A percentile compares a stretch with the other conserved stretches of the same genome.
phyloP scores from a whole-genome alignment of 2,888 invertebrate species.

The Nebria salina region DNA sequence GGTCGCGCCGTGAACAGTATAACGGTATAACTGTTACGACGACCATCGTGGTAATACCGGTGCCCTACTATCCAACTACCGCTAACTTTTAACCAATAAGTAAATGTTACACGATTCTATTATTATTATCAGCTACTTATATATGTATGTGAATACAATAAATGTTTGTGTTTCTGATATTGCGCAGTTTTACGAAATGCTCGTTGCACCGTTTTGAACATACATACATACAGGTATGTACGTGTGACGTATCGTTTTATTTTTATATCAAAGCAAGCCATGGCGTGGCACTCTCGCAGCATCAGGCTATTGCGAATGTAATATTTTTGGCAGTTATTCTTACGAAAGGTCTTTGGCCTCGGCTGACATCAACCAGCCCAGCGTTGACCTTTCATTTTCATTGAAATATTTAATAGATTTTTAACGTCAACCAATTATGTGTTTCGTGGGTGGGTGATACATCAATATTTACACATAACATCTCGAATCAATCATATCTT shows the following conservation, averaged over 20 bases:
- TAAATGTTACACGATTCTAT: neutral
- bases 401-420: constrained; percentile 33
- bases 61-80: neutral
- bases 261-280: constrained; percentile 10
- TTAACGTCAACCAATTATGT: neutral
- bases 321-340: constrained; percentile 47
- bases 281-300: too few relatives aligned
- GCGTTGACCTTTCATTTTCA: constrained; percentile 40
- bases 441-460: neutral
- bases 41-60: neutral
- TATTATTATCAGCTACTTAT: neutral
- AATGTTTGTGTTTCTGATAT: neutral
- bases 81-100: neutral
- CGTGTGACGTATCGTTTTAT: constrained; percentile 36
- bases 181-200: neutral
- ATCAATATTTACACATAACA: neutral
- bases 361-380: constrained; percentile 35
- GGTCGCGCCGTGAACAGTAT: neutral
- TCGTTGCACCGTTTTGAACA: neutral
- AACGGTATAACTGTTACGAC: neutral
- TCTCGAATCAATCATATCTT: too few relatives aligned
- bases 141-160: neutral
- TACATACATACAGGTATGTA: constrained; percentile 4
- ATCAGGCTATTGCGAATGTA: constrained; percentile 39
- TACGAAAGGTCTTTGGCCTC: constrained; percentile 43